Evolutionary conservation across 1,140 invertebrate genomes (phyloP), one percentile per base, ranked within the genome.

Genomic region (Prorops nasuta): DNA sequence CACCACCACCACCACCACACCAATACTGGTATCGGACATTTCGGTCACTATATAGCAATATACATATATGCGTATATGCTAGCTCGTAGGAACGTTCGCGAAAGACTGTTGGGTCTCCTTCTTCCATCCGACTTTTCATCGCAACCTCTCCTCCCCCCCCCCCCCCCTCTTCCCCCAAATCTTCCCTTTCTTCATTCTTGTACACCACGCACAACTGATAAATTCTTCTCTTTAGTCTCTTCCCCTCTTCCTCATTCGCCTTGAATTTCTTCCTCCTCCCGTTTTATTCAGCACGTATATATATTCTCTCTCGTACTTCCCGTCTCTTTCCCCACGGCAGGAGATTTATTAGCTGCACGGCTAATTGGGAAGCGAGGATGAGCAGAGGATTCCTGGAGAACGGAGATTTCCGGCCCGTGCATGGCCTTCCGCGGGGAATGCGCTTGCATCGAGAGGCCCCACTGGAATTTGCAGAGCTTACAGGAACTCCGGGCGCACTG

Each of bases 331-430:
- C 22, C 40, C 43, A 56, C 58, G 35, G 43, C 43, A 53, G 31
- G 44, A 60, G 59, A 61, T 61, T 61, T 61, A 61, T 61, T 61
- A 61, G 58, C 59, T 42, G 28, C 21, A 43, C 45, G 37, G 58
- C 46, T 60, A 60, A 61, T 60, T 61, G 57, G 59, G 54, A 60
- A 54, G 49, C 58, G 56, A 49, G 49, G 48, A 60, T 56, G 40
- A 49, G 31, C 32, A 22, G 45, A 28, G 52, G 58, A 60, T 60
- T 59, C 54, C 58, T n/a, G n/a, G n/a, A 53, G 59, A 53, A 60
- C 57, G 58, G 38, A 56, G 47, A 43, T 43, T 60, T 51, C 54
- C 58, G 45, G n/a, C n/a, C 34, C 50, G 41, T 40, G 17, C 38
- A 21, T n/a, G n/a, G n/a, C 36, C 36, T 37, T 21, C 17, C 17